Conservation (phyloP, 2,797 vertebrate species). For the Rhinella marina region DNA sequence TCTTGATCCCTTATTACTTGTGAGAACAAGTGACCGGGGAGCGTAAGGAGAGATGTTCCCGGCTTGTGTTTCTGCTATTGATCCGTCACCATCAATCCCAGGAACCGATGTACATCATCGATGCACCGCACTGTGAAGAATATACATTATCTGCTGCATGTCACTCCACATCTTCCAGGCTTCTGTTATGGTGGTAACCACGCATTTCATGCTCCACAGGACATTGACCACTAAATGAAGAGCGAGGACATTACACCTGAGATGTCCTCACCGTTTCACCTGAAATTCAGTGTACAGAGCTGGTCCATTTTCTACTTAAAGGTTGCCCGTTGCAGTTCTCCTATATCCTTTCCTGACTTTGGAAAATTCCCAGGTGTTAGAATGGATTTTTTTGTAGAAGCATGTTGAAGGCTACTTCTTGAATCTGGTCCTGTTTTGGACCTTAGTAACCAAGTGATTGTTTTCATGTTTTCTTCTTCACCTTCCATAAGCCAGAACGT, state of each 20-base stretch:
- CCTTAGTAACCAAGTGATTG: no score
- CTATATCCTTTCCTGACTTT: no score
- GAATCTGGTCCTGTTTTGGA: no score
- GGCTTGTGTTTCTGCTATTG: conserved; percentile 34
- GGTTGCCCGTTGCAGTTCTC: no score
- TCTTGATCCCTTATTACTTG: conserved; percentile 6
- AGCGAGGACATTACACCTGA: neutral
- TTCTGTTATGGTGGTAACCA: neutral
- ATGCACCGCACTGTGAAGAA: neutral
- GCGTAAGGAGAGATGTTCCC: neutral
- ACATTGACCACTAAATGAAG: neutral
- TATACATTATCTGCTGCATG: neutral
- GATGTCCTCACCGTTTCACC: neutral
- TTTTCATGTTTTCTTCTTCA: no score
- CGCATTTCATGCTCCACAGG: neutral
- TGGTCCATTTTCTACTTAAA: neutral
- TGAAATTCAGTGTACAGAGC: neutral
- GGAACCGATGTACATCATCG: neutral
- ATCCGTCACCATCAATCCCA: conserved; percentile 34
- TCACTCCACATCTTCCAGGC: neutral
- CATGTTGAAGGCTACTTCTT: no score
- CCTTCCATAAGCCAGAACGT: no score
- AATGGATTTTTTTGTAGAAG: no score
- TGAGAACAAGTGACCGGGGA: conserved; percentile 21
- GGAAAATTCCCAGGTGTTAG: no score